phyloP scores from a whole-genome alignment of 2,797 vertebrate genomes.

The Amblyraja radiata region DNA sequence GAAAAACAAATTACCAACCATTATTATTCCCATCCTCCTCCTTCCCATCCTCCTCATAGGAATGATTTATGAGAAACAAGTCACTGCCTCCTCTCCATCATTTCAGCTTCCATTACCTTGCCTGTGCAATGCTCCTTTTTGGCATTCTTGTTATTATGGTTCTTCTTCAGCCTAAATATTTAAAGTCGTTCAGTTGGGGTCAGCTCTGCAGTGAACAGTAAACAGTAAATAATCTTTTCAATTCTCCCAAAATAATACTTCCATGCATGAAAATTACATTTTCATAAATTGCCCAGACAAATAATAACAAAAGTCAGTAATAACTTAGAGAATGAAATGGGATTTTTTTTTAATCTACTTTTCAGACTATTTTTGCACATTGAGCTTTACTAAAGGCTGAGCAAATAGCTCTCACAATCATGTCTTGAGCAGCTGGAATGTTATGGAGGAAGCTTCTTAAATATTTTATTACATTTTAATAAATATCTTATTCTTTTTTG shows the following conservation, averaged over 20 bases:
- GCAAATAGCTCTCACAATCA: not conserved
- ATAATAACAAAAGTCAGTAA: not conserved
- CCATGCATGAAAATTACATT: not conserved
- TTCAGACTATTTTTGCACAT: not conserved
- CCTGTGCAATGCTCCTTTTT: not conserved
- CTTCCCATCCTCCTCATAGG: too few species aligned
- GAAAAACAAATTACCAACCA: too few species aligned
- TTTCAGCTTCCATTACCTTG: too few species aligned
- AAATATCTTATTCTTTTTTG: not conserved
- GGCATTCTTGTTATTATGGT: not conserved
- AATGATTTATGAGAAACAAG: too few species aligned
- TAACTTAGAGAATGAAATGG: not conserved
- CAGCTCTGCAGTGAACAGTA: not conserved
- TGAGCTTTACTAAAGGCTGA: not conserved
- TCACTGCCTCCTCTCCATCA: too few species aligned
- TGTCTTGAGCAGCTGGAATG: not conserved
- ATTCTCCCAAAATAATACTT: not conserved
- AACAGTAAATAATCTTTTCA: not conserved
- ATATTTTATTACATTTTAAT: not conserved
- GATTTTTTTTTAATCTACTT: not conserved
- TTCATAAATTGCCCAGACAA: not conserved
- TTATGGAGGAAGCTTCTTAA: not conserved
- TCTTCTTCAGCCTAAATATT: not conserved
- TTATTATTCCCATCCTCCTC: too few species aligned
- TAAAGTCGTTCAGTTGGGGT: not conserved